Conservation (phyloP, 2,113 vertebrate genomes). For the Etheostoma cragini region DNA sequence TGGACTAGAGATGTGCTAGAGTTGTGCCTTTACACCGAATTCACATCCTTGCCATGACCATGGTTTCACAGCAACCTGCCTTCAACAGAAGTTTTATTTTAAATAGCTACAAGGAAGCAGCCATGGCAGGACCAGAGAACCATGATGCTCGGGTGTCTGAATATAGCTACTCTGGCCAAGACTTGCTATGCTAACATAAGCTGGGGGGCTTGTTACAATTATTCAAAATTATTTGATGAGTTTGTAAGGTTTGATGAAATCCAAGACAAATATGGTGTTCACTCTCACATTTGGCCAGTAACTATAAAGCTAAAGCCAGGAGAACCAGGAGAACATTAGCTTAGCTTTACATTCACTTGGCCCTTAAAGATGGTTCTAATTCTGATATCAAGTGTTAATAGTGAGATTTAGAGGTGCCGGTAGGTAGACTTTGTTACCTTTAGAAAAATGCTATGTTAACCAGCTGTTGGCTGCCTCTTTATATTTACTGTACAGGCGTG, state of each 20-base stretch:
- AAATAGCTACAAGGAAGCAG: not conserved
- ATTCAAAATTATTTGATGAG: too few relatives aligned
- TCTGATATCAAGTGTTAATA: too few relatives aligned
- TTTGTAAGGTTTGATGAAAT: too few relatives aligned
- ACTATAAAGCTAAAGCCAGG: too few relatives aligned
- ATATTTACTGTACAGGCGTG: not conserved
- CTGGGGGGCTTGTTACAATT: not conserved
- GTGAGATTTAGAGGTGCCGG: too few relatives aligned
- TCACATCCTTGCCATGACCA: not conserved
- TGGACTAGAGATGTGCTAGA: not conserved
- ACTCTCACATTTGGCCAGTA: too few relatives aligned
- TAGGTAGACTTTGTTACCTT: not conserved
- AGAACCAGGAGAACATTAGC: not conserved
- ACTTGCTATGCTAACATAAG: not conserved
- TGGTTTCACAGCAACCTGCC: not conserved
- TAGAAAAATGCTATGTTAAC: not conserved
- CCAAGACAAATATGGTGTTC: too few relatives aligned
- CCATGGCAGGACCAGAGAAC: not conserved
- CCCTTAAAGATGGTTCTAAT: too few relatives aligned
- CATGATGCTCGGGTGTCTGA: too few relatives aligned
- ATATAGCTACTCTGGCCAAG: not conserved
- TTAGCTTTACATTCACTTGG: not conserved
- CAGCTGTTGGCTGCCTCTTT: not conserved
- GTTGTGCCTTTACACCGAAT: not conserved
- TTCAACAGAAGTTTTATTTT: not conserved